These are phyloP conservation scores for Bradypus variegatus DNA, from an alignment of 2,797 vertebrate species.

Conservation along the genomic window DNA sequence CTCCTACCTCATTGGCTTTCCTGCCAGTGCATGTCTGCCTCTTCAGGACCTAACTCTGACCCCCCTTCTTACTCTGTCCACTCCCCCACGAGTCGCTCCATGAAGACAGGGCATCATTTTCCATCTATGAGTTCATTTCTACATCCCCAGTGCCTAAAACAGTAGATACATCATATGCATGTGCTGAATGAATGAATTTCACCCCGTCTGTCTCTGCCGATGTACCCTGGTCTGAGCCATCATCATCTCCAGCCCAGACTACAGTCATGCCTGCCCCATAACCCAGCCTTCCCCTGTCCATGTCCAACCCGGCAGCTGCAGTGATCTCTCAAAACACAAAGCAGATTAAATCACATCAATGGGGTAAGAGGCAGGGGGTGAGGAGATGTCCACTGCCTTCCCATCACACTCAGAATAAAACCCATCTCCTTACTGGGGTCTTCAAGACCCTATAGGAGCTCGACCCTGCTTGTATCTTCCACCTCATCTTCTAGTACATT, in stretches of 20 bases:
- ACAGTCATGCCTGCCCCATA: background rate
- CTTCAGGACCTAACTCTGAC: background rate
- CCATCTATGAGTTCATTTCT: background rate
- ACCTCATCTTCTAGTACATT: too few species aligned
- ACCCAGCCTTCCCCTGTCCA: rapidly evolving
- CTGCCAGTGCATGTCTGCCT: background rate
- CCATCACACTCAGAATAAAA: background rate
- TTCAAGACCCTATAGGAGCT: background rate
- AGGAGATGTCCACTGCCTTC: background rate
- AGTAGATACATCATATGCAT: rapidly evolving
- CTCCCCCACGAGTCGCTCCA: background rate
- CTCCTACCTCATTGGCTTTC: rapidly evolving
- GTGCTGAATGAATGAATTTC: rapidly evolving
- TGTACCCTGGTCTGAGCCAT: background rate
- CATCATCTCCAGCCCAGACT: background rate
- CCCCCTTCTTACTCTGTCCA: background rate
- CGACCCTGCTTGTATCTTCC: background rate
- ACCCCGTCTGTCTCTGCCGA: too few species aligned
- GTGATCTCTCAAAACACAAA: background rate
- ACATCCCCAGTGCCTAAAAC: background rate
- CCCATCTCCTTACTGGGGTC: background rate
- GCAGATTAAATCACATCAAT: background rate
- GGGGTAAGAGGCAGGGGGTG: too few species aligned
- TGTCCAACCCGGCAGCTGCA: background rate
- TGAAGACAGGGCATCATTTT: background rate